These are phyloP conservation scores for Dryoscopus gambensis DNA, from an alignment of 2,113 vertebrate genomes.

Conservation along the genomic window DNA sequence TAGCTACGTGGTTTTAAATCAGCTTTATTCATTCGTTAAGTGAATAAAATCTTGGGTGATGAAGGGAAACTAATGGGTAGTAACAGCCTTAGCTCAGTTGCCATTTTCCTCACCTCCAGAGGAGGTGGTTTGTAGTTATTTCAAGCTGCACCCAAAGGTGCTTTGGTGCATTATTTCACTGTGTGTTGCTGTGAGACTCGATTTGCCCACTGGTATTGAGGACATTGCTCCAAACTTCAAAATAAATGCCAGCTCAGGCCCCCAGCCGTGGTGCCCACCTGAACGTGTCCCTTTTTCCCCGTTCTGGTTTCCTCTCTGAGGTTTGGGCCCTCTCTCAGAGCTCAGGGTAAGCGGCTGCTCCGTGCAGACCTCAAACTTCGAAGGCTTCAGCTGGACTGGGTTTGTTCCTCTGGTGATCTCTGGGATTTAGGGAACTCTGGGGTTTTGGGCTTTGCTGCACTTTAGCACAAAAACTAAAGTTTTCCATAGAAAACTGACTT, in stretches of 20 bases:
- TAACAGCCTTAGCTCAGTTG: background rate
- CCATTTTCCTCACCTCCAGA: background rate
- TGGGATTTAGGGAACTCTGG: background rate
- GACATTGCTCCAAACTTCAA: background rate
- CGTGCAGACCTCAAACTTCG: accelerated
- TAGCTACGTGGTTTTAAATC: background rate
- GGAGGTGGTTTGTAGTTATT: background rate
- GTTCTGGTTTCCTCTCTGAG: background rate
- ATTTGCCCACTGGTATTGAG: background rate
- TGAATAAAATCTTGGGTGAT: background rate
- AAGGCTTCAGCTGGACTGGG: background rate
- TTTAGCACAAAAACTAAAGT: background rate
- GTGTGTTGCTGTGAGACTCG: accelerated
- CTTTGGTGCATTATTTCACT: background rate
- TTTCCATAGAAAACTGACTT: background rate
- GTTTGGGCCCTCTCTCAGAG: background rate
- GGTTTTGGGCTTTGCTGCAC: background rate
- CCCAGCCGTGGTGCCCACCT: background rate
- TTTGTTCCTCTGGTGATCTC: background rate
- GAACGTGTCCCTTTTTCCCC: background rate
- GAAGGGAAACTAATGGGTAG: background rate
- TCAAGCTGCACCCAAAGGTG: background rate
- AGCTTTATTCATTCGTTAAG: background rate
- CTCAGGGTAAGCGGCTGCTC: background rate
- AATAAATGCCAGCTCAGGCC: background rate